Evolutionary conservation across 1,140 invertebrate species (phyloP).

Genomic region (Ips nitidus): DNA sequence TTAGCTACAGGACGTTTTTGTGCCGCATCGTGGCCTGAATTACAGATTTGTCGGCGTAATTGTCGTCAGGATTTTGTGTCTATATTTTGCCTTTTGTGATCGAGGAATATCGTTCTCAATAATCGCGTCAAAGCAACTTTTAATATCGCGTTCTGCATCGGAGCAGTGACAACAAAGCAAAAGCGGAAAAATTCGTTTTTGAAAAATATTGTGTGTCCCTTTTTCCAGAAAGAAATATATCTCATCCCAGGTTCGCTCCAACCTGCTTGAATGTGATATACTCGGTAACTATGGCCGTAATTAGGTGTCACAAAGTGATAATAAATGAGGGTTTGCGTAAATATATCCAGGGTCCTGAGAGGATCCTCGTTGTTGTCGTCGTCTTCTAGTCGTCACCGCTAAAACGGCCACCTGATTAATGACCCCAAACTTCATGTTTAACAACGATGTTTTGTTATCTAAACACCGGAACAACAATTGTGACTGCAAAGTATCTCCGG

Average conservation of each 20-base stretch:
- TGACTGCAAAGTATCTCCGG: conserved; percentile 36
- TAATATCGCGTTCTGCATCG: not conserved
- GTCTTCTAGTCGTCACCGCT: conserved; percentile 41
- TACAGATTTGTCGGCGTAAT: conserved; percentile 23
- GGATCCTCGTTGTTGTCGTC: conserved; percentile 38
- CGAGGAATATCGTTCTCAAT: not conserved
- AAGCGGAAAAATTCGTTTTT: not conserved
- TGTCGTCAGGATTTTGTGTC: conserved; percentile 6
- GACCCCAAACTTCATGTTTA: conserved; percentile 47
- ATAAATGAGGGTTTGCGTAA: conserved; percentile 45
- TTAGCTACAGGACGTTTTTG: conserved; percentile 33
- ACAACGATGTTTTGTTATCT: conserved; percentile 48
- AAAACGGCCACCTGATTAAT: conserved; percentile 46
- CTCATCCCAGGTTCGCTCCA: not conserved
- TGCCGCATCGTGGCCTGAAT: conserved; percentile 25
- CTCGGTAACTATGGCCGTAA: conserved; percentile 41
- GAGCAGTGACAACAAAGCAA: not conserved
- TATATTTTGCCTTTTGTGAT: not conserved
- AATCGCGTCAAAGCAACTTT: not conserved
- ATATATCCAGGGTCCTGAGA: conserved; percentile 35
- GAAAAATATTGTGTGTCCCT: conserved; percentile 10
- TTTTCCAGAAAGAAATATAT: conserved; percentile 1
- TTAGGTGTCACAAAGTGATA: conserved; percentile 46
- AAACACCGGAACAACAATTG: conserved; percentile 46
- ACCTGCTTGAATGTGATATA: conserved; percentile 18